A percentile compares a stretch with the other conserved stretches of the same genome.
Evolutionary conservation across 2,888 invertebrate species (phyloP).

Genomic region (Calephelis perditalis): DNA sequence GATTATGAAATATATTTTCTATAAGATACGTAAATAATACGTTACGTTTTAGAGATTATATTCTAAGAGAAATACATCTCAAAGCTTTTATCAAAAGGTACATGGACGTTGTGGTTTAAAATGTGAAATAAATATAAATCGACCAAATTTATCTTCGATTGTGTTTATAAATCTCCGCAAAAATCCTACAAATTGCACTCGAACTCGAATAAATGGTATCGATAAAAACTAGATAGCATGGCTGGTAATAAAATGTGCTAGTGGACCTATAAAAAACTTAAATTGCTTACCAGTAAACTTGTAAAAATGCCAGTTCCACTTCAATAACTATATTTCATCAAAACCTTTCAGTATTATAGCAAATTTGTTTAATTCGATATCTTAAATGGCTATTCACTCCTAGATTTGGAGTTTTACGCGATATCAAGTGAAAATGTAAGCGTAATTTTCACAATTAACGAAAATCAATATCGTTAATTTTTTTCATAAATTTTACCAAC

Average conservation of each 20-base stretch:
- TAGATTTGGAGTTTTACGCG: too few species aligned
- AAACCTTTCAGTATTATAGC: neutral
- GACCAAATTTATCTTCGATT: neutral
- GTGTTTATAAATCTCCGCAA: constrained; percentile 14
- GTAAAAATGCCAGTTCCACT: neutral
- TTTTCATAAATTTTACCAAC: too few species aligned
- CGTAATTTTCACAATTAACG: too few species aligned
- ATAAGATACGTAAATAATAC: too few species aligned
- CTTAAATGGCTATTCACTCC: neutral
- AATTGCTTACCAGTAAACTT: constrained; percentile 13
- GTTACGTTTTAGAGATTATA: too few species aligned
- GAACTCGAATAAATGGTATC: constrained; percentile 22
- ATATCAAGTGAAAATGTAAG: too few species aligned
- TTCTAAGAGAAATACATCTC: too few species aligned
- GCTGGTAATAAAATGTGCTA: constrained; percentile 17
- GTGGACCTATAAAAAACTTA: constrained; percentile 8
- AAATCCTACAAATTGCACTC: constrained; percentile 20
- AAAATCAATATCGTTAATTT: too few species aligned
- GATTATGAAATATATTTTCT: too few species aligned
- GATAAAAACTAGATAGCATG: constrained; percentile 20
- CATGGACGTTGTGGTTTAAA: too few species aligned
- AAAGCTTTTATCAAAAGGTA: too few species aligned
- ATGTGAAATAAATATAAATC: constrained; percentile 6
- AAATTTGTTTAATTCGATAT: neutral
- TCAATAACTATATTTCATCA: neutral